Conservation (phyloP, 2,113 vertebrate genomes). For the Strigops habroptila region DNA sequence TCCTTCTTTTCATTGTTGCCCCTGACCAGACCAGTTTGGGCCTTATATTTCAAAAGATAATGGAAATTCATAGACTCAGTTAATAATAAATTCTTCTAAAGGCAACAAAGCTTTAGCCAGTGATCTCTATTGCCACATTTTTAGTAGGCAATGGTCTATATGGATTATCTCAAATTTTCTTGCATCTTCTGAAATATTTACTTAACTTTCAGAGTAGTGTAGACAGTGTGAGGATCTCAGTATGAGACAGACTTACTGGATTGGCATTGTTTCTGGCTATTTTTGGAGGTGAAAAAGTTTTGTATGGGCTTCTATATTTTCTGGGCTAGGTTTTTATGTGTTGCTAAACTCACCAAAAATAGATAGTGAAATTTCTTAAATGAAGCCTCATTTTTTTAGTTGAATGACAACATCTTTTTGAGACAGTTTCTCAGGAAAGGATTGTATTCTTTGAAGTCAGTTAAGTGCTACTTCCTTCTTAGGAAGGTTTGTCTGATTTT, state of each 20-base stretch:
- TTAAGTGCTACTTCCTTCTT: neutral
- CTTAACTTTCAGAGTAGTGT: neutral
- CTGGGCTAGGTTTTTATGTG: neutral
- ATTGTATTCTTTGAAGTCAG: neutral
- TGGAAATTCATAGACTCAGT: neutral
- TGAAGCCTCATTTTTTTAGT: neutral
- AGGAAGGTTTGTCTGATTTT: neutral
- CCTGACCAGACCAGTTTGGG: neutral
- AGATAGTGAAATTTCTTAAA: neutral
- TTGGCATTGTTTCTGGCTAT: neutral
- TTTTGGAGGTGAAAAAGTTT: neutral
- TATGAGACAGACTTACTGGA: neutral
- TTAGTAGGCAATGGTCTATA: neutral
- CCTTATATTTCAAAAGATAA: neutral
- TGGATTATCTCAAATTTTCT: neutral
- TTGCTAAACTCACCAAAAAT: neutral
- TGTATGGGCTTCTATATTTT: neutral
- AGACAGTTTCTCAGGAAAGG: neutral
- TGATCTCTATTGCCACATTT: neutral
- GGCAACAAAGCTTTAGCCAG: neutral
- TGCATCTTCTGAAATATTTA: neutral
- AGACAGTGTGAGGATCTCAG: neutral
- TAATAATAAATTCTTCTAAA: neutral
- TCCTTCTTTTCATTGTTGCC: neutral
- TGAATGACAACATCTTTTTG: neutral